These are phyloP conservation scores for Rhagoletis zephyria DNA, from an alignment of 1,140 invertebrate species.

Conservation along the genomic window DNA sequence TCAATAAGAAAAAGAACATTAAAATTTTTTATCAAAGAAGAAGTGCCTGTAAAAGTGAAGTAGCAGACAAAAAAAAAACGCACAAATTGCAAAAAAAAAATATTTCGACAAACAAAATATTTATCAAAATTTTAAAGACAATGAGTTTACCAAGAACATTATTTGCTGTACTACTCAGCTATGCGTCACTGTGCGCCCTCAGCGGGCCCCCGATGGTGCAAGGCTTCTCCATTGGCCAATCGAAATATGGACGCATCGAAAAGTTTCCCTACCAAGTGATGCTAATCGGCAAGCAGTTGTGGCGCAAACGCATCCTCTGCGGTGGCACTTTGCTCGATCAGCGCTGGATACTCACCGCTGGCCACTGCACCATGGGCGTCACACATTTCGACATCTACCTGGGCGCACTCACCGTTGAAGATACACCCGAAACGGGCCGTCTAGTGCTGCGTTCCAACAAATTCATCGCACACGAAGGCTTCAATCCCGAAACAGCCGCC, in stretches of 20 bases:
- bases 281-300: slow-evolving; percentile 71
- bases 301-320: slow-evolving; percentile 76
- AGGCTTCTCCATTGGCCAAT: slow-evolving; percentile 67
- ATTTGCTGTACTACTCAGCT: slow-evolving; percentile 54
- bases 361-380: slow-evolving; percentile 81
- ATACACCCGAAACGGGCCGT: slow-evolving; percentile 63
- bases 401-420: slow-evolving; percentile 69
- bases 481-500: slow-evolving; percentile 66
- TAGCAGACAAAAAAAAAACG: not conserved
- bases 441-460: slow-evolving; percentile 67
- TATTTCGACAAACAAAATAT: slow-evolving; percentile 9
- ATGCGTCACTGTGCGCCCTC: slow-evolving; percentile 56
- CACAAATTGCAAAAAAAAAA: not conserved
- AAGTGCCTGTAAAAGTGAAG: not conserved
- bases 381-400: slow-evolving; percentile 69
- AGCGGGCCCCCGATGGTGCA: slow-evolving; percentile 18
- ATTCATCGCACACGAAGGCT: slow-evolving; percentile 68
- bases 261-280: slow-evolving; percentile 72
- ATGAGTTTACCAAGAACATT: slow-evolving; percentile 56
- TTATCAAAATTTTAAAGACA: not conserved
- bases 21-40: not conserved
- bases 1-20: not conserved
- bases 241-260: slow-evolving; percentile 69
- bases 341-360: slow-evolving; percentile 83
- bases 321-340: slow-evolving; percentile 83